Evolutionary conservation across 2,113 vertebrate species (phyloP), one percentile per base, ranked within the genome.

Genomic region (Hoplias malabaricus): DNA sequence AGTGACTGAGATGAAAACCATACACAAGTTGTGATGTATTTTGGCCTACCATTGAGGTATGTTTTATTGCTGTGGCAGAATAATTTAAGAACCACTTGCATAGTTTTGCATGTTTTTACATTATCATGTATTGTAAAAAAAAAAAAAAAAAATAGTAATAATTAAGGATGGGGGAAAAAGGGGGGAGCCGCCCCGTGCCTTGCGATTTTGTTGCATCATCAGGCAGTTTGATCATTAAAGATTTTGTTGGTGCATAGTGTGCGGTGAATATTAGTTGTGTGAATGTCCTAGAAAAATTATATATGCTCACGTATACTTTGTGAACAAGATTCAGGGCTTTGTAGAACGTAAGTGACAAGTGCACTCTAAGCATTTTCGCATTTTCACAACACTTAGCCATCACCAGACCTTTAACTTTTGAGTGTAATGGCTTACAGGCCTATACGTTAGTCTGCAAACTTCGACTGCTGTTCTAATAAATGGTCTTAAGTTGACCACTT

Each of bases 131-230:
- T 11, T 25, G 40, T 4, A 16, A 13, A n/a, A n/a, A n/a, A n/a
- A n/a, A n/a, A n/a, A 19, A n/a, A 10, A 13, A 16, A 14, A 23
- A 13, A 53, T 8, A 16, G 48, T 36, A 53, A 53, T n/a, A n/a
- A n/a, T n/a, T n/a, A n/a, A n/a, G n/a, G n/a, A n/a, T n/a, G n/a
- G n/a, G n/a, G n/a, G n/a, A n/a, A n/a, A 61, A 36, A n/a, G 8
- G 16, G 29, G 73, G 73, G 38, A 75, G 53, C 46, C 29, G 2
- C 48, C 21, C 43, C 27, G 61, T 54, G 57, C 57, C 72, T 75
- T 75, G 59, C 29, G 21, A 57, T 33, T 38, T 48, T 65, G 31
- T 54, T 75, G 73, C 73, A 13, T 53, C 59, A 29, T 66, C 33
- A 27, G 59, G 43, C 61, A n/a, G 43, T 65, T 65, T n/a, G 59